A percentile compares a stretch with the other conserved stretches of the same genome.
phyloP scores from a whole-genome alignment of 2,888 invertebrate genomes.

The Caenorhabditis macrosperma region DNA sequence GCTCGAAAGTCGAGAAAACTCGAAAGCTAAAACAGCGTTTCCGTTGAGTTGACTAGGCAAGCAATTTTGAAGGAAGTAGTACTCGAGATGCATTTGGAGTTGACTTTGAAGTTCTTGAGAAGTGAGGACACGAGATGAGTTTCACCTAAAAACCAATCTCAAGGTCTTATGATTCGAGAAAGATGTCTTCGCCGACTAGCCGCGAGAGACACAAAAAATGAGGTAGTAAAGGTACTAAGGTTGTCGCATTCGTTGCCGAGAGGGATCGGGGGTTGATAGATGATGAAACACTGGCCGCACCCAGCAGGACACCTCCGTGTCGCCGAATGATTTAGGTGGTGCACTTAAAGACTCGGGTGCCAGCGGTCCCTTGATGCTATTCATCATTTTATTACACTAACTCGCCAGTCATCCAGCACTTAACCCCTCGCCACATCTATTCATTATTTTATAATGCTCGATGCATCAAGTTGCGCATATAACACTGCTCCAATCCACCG shows the following conservation, averaged over 20 bases:
- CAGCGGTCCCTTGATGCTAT: slow-evolving; percentile 41
- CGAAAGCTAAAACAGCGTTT: background rate
- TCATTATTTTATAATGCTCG: slow-evolving; percentile 50
- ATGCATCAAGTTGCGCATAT: slow-evolving; percentile 35
- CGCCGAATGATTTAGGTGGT: slow-evolving; percentile 49
- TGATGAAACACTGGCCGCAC: slow-evolving; percentile 50
- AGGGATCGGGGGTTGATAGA: slow-evolving; percentile 48
- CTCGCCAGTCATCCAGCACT: slow-evolving; percentile 54
- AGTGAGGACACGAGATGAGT: slow-evolving; percentile 21
- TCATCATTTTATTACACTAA: slow-evolving; percentile 59
- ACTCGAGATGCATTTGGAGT: background rate
- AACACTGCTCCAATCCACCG: background rate
- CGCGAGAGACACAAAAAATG: background rate
- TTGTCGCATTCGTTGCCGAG: slow-evolving; percentile 40
- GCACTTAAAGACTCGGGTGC: slow-evolving; percentile 47
- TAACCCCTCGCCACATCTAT: slow-evolving; percentile 33
- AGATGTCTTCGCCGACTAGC: slow-evolving; percentile 6
- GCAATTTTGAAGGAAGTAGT: slow-evolving; percentile 10
- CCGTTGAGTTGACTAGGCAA: background rate
- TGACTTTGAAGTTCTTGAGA: slow-evolving; percentile 15
- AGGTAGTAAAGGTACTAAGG: slow-evolving; percentile 27
- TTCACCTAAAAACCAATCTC: slow-evolving; percentile 14
- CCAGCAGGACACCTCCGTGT: slow-evolving; percentile 49
- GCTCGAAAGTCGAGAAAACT: too few relatives aligned
- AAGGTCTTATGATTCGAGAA: slow-evolving; percentile 41